phyloP scores from a whole-genome alignment of 2,797 vertebrate genomes.

The Tiaroga cobitis region DNA sequence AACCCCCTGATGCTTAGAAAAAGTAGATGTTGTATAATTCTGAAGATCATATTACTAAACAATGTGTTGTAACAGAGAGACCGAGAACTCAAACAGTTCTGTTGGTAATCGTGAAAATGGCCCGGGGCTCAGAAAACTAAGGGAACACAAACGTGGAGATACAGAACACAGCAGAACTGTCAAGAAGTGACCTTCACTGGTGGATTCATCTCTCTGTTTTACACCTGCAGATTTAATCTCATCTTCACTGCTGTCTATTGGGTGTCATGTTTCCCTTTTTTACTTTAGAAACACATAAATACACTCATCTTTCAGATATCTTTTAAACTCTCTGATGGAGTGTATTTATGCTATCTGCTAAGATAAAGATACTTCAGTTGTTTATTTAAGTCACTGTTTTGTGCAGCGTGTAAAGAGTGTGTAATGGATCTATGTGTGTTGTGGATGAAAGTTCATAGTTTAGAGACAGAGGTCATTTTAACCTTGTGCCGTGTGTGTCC shows the following conservation, averaged over 20 bases:
- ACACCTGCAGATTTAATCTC: conserved; percentile 13
- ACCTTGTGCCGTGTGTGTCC: conserved; percentile 21
- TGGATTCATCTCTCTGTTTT: conserved; percentile 31
- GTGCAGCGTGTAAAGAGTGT: neutral
- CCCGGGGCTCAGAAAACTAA: neutral
- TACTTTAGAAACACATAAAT: conserved; percentile 10
- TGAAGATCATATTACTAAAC: conserved; percentile 1
- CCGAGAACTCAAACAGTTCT: conserved; percentile 6
- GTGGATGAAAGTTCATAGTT: conserved; percentile 16
- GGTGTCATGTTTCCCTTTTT: neutral
- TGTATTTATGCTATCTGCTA: neutral
- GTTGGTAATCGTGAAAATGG: neutral
- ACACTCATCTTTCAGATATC: neutral
- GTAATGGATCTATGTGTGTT: conserved; percentile 21
- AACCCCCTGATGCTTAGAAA: neutral
- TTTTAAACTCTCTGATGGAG: neutral
- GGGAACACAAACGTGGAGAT: conserved; percentile 14
- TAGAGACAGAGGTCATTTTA: conserved; percentile 29
- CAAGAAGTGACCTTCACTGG: conserved; percentile 16
- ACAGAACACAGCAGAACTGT: neutral
- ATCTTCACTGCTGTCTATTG: conserved; percentile 13
- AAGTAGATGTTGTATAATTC: conserved; percentile 20
- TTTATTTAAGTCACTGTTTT: neutral
- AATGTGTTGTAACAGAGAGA: conserved; percentile 6
- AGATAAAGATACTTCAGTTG: neutral